These are phyloP conservation scores for Chrysogorgia sp. DNA, from an alignment of 92 coral and sea anemone species.

Conservation along the genomic window DNA sequence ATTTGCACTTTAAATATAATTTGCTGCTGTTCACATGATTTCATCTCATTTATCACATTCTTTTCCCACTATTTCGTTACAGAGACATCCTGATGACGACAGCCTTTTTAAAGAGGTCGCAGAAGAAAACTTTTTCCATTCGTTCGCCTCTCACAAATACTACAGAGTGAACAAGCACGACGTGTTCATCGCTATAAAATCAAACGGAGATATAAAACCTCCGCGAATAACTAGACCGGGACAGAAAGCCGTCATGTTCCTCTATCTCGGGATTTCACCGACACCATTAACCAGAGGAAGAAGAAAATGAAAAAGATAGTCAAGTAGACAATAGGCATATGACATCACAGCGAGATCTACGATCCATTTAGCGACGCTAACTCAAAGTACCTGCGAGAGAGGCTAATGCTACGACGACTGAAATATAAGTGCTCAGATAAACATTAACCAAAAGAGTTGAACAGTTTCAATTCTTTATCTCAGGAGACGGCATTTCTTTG, in stretches of 20 bases:
- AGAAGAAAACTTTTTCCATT: constrained; percentile 73
- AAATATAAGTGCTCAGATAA: too few species aligned
- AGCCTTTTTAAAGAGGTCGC: constrained; percentile 67
- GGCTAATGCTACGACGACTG: too few species aligned
- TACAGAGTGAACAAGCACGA: constrained; percentile 66
- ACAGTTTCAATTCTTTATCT: too few species aligned
- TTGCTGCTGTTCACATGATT: background rate
- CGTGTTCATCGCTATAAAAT: constrained; percentile 78
- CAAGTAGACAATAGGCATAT: constrained; percentile 4
- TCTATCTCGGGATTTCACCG: constrained; percentile 23
- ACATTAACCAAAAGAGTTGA: too few species aligned
- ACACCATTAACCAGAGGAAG: constrained; percentile 29
- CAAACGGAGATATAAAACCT: constrained; percentile 72
- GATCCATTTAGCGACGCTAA: too few species aligned
- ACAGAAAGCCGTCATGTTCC: constrained; percentile 78
- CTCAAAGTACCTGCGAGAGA: too few species aligned
- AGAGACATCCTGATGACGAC: constrained; percentile 72
- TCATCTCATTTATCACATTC: background rate
- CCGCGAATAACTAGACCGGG: constrained; percentile 67
- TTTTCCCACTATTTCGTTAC: constrained; percentile 2
- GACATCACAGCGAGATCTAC: too few species aligned
- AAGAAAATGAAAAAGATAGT: constrained; percentile 10
- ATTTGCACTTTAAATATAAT: background rate
- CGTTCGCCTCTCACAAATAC: constrained; percentile 85
- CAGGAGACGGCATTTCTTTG: too few species aligned